Evolutionary conservation across 1,140 invertebrate species (phyloP).

Genomic region (Campoletis sonorensis): DNA sequence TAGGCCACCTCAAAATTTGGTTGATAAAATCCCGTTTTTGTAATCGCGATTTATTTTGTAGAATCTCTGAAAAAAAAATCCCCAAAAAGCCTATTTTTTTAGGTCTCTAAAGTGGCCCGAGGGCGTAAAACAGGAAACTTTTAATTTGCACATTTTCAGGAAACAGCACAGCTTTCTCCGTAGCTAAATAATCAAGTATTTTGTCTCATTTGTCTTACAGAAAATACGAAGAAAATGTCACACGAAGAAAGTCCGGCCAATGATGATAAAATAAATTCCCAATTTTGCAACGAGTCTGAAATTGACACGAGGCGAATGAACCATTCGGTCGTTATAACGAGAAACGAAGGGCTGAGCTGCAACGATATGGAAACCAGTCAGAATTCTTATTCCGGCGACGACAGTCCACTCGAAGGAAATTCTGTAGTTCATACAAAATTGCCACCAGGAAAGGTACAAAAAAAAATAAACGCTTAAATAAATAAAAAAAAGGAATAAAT

Average conservation of each 20-base stretch:
- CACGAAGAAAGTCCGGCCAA: constrained; percentile 48
- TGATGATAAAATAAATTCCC: not conserved
- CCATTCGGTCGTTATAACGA: not conserved
- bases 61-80: too few relatives aligned
- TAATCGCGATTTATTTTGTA: too few relatives aligned
- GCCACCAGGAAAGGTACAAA: constrained; percentile 81
- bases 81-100: too few relatives aligned
- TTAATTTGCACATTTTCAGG: not conserved
- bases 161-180: not conserved
- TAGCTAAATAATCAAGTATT: constrained; percentile 22
- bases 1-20: too few relatives aligned
- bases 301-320: constrained; percentile 50
- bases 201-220: constrained; percentile 49
- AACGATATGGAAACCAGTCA: constrained; percentile 78
- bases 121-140: too few relatives aligned
- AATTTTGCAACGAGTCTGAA: not conserved
- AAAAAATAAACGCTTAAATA: not conserved
- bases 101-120: too few relatives aligned
- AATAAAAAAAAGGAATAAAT: too few relatives aligned
- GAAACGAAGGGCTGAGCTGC: constrained; percentile 64
- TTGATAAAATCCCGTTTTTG: too few relatives aligned
- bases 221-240: constrained; percentile 58
- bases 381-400: constrained; percentile 77
- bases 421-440: constrained; percentile 81
- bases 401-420: constrained; percentile 77